A percentile compares a stretch with the other conserved stretches of the same genome.
Evolutionary conservation across 1,140 invertebrate species (phyloP).

Genomic region (Drosophila serrata): DNA sequence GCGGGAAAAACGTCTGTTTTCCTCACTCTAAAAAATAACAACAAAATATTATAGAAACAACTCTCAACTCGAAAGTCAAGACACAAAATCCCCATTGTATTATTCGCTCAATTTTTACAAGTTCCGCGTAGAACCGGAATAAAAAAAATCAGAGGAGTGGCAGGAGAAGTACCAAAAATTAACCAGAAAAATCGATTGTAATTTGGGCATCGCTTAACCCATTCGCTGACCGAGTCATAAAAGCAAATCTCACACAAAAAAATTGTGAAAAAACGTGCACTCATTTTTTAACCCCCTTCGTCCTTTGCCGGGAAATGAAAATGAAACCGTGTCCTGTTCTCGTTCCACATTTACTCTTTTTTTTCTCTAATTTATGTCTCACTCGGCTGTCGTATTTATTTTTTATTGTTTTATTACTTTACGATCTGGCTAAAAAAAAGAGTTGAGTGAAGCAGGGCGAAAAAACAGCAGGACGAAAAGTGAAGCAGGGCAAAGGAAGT

Average conservation of each 20-base stretch:
- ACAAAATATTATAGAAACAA: not conserved
- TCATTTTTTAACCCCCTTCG: slow-evolving; percentile 76
- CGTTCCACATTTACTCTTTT: slow-evolving; percentile 77
- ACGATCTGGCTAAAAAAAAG: slow-evolving; percentile 59
- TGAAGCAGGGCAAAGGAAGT: slow-evolving; percentile 15
- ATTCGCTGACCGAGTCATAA: slow-evolving; percentile 51
- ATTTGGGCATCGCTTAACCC: slow-evolving; percentile 45
- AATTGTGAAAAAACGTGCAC: slow-evolving; percentile 44
- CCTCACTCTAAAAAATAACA: slow-evolving; percentile 16
- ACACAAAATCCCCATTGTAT: slow-evolving; percentile 33
- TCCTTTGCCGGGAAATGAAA: slow-evolving; percentile 27
- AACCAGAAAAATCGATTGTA: slow-evolving; percentile 47
- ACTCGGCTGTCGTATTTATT: slow-evolving; percentile 45
- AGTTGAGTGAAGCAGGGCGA: slow-evolving; percentile 13
- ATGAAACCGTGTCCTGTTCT: slow-evolving; percentile 49
- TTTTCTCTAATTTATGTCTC: slow-evolving; percentile 61
- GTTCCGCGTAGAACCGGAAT: slow-evolving; percentile 56
- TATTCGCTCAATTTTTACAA: slow-evolving; percentile 47
- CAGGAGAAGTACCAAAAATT: slow-evolving; percentile 23
- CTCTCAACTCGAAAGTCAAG: slow-evolving; percentile 37
- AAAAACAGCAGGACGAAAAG: slow-evolving; percentile 31
- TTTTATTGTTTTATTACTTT: slow-evolving; percentile 81
- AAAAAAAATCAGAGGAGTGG: slow-evolving; percentile 45
- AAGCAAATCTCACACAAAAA: slow-evolving; percentile 23
- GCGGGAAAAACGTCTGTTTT: slow-evolving; percentile 56